Base-by-base conservation (phyloP, 2,113 vertebrate genomes). In the Noctilio leporinus region DNA sequence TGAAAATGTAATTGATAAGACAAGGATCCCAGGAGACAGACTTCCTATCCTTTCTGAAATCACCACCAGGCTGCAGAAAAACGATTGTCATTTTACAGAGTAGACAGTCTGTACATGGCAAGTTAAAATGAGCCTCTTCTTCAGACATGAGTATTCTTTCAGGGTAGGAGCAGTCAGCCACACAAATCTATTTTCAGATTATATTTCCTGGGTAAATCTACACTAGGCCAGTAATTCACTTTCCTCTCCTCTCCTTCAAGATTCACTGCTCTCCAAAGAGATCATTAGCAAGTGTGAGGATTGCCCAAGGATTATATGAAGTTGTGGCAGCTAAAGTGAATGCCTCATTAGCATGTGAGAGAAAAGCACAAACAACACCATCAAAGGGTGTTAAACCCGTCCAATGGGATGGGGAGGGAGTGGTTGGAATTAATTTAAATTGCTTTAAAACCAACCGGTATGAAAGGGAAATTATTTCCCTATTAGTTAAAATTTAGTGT, bases 261-360 rank as follows among this genome's bases (percentile, higher is more conserved):
- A 75, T 81, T 87, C 76, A 35, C 57, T 47, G 83, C 35, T 88
- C 57, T 92, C 78, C 80, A 82, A 95, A 96, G 78, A 78, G 96
- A 95, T 92, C 97, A 95, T 96, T 96, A 95, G 94, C 92, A 97
- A 97, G 96, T 96, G 97, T 97, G 96, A 97, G 97, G 97, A 95
- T 95, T 83, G 87, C 87, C 78, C 85, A 75, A 96, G 96, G 94
- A 96, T 96, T 97, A 95, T 88, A 83, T 91, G 94, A 93, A 78
- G 92, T 95, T 90, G 94, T 95, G 67, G 95, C 81, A 86, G 47
- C 55, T 89, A 77, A 92, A 95, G 89, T 90, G 95, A 97, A 96
- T 92, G 80, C 53, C 57, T 97, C 90, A 97, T 97, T 97, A 97
- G 92, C 97, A 97, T 97, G 87, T 97, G 97, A 97, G 96, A 97